A percentile compares a stretch with the other conserved stretches of the same genome.
phyloP scores from a whole-genome alignment of 1,140 invertebrate species.

The Eriosoma lanigerum region DNA sequence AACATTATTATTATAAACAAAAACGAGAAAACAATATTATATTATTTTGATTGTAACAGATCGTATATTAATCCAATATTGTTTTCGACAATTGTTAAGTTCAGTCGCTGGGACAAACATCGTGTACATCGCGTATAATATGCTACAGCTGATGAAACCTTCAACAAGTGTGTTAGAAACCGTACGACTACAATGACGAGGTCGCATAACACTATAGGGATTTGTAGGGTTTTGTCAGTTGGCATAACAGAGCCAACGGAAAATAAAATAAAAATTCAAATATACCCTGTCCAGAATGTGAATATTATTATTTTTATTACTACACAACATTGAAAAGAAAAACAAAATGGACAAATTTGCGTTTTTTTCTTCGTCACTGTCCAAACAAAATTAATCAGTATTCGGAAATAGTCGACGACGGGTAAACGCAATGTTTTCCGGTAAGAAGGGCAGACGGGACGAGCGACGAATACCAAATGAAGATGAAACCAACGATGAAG shows the following conservation, averaged over 20 bases:
- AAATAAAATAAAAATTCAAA: background rate
- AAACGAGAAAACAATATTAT: background rate
- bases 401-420: background rate
- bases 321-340: background rate
- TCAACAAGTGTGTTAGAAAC: conserved; percentile 45
- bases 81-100: conserved; percentile 15
- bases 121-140: no score
- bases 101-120: background rate
- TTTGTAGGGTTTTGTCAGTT: conserved; percentile 38
- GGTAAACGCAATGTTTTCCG: conserved; percentile 28
- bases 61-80: background rate
- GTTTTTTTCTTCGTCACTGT: conserved; percentile 2
- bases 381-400: conserved; percentile 49
- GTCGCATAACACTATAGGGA: conserved; percentile 38
- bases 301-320: no score
- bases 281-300: background rate
- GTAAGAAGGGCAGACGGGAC: background rate
- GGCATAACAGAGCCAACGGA: background rate
- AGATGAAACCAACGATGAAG: background rate
- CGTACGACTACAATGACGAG: conserved; percentile 33
- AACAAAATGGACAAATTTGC: no score
- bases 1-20: conserved; percentile 20
- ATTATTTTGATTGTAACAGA: conserved; percentile 23
- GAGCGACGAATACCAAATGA: conserved; percentile 43
- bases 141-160: no score